Base-by-base conservation (phyloP, 2,797 vertebrate genomes). In the Craterocephalus amniculus region DNA sequence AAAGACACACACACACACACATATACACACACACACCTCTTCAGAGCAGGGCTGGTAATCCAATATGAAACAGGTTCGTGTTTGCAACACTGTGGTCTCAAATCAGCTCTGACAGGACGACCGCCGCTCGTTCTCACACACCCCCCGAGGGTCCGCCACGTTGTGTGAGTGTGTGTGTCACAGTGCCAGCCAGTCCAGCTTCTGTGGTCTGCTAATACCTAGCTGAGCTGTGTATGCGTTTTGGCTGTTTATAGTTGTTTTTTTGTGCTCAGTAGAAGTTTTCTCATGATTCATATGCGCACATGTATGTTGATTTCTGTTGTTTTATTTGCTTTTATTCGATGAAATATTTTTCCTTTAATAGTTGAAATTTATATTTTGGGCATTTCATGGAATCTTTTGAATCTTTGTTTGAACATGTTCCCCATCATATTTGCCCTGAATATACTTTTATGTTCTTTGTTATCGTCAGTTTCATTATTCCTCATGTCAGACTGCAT, bases 61-160 rank as follows among this genome's bases (percentile, higher is more conserved):
- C 60, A 80, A 81, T 83, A 83, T 86, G 88, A 90, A 89, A 73
- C 88, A 83, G 83, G 84, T 85, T 81, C 70, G 76, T 63, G 62
- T 83, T 83, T 79, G 76, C 27, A 58, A 81, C 62, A 52, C 72
- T 4, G 49, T 29, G 35, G 67, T 81, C 77, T 78, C 70, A 87
- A 80, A 91, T 87, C 72, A 67, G 76, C 81, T 80, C 61, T 85
- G 89, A 90, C 87, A 89, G 78, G 67, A 80, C 31, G 57, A 32
- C 65, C 71, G 27, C 58, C 72, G 16, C 83, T 78, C 59, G 54
- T 74, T 67, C 76, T 49, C 79, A 58, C 68, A 64, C 76, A 62
- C 70, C 87, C 70, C 87, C 83, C 0, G 34, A 79, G 84, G 89
- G 32, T 78, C 22, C 3, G 0, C 64, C n/a, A n/a, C 18, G 69